phyloP scores from a whole-genome alignment of 1,140 invertebrate species.

The Panagrolaimus sp. region DNA sequence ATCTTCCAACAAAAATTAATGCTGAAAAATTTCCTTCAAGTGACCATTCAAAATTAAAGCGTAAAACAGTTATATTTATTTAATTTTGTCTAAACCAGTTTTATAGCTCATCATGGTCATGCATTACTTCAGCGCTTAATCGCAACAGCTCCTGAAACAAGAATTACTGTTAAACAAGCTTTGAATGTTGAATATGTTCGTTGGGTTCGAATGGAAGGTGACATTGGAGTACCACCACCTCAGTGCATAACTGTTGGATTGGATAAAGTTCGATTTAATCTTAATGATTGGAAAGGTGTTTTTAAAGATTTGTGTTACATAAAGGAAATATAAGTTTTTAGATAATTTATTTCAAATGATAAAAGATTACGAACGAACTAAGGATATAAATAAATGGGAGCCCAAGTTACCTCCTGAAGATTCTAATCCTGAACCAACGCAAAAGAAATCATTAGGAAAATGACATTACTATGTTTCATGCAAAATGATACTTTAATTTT shows the following conservation, averaged over 20 bases:
- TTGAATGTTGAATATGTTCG: neutral
- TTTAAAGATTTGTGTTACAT: neutral
- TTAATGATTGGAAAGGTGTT: neutral
- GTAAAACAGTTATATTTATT: neutral
- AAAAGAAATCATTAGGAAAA: neutral
- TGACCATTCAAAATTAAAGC: neutral
- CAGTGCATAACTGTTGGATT: constrained; percentile 4
- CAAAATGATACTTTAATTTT: too few species aligned
- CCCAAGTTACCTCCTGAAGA: neutral
- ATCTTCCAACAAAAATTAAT: neutral
- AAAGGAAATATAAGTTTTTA: neutral
- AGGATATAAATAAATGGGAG: constrained; percentile 1
- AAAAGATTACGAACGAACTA: neutral
- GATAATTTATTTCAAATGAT: constrained; percentile 3
- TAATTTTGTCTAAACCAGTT: too few species aligned
- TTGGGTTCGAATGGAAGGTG: neutral
- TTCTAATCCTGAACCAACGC: neutral
- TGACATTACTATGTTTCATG: too few species aligned
- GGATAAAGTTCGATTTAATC: neutral
- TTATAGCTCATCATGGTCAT: neutral
- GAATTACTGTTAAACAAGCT: neutral
- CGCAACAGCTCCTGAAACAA: neutral
- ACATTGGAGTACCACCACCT: neutral
- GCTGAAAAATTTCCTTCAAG: neutral
- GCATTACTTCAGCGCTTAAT: neutral